phyloP scores from a whole-genome alignment of 2,888 invertebrate genomes.

The Gastrophysa polygoni region DNA sequence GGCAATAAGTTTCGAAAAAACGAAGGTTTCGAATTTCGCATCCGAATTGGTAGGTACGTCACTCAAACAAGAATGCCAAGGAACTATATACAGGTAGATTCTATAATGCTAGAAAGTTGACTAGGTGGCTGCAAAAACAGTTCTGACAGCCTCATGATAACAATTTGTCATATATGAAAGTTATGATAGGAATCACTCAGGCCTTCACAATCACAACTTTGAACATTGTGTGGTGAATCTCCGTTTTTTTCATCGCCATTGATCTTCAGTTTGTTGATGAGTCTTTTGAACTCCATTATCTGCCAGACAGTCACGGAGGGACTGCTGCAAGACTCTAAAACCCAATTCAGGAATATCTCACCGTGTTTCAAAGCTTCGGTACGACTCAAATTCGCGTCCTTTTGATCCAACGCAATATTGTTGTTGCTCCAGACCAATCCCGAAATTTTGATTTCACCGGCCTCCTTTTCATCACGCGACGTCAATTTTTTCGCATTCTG shows the following conservation, averaged over 20 bases:
- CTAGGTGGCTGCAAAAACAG: conserved; percentile 19
- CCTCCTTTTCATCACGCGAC: conserved; percentile 45
- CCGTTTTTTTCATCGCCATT: conserved; percentile 60
- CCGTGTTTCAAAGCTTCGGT: conserved; percentile 76
- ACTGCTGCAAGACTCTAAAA: conserved; percentile 77
- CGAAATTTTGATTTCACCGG: conserved; percentile 48
- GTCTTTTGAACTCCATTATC: conserved; percentile 75
- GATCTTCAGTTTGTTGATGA: conserved; percentile 75
- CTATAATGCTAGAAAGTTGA: background rate
- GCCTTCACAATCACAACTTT: conserved; percentile 53
- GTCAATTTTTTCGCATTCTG: conserved; percentile 35
- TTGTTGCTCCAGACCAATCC: conserved; percentile 70
- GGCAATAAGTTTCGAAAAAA: too few species aligned
- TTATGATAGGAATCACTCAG: conserved; percentile 29
- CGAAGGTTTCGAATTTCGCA: too few species aligned
- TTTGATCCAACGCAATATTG: conserved; percentile 39
- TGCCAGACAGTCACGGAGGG: conserved; percentile 80
- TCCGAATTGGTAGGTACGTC: too few species aligned
- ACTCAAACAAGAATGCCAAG: background rate
- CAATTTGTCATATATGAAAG: conserved; percentile 23
- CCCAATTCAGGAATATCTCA: conserved; percentile 81
- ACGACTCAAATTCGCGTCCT: conserved; percentile 52
- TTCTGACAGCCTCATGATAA: conserved; percentile 28
- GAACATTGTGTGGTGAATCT: conserved; percentile 47
- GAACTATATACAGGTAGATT: conserved; percentile 24